Evolutionary conservation across 2,888 invertebrate genomes (phyloP), one percentile per base, ranked within the genome.

Genomic region (Sabatieria punctata): DNA sequence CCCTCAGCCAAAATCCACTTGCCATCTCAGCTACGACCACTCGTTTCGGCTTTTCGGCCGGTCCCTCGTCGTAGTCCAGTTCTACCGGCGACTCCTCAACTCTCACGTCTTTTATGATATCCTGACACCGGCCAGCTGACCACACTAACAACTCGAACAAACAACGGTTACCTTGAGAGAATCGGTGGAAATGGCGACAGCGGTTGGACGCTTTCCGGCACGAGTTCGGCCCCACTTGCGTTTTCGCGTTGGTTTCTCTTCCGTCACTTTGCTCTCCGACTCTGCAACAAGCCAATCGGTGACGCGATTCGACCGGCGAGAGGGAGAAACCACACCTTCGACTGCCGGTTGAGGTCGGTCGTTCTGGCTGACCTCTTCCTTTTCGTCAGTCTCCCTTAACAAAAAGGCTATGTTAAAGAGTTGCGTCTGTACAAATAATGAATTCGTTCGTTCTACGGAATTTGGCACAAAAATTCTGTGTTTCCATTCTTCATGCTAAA

Each of bases 161-260:
- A 4, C 19, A 13, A 23, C 4, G 25, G 21, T 27, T 22, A 39
- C 45, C 30, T 45, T 45, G 19, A 45, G 22, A 4, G 45, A 45
- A 26, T 45, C 45, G 15, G 45, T 40, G 3, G 40, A 40, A 6
- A 45, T 45, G 2, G 45, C 39, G 13, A 39, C 18, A 6, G 39
- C 45, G 3, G 45, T 24, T 2, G 45, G 15, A 2, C 45, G 39
- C 40, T 55, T 56, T n/a, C 42, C 25, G 6, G 45, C 41, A 22
- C 47, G 52, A 22, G 56, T 56, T 21, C 64, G 60, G 25, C 65
- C 64, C 65, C 67, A 65, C 46, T 60, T 60, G 36, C 67, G 54
- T 30, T 50, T 49, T 22, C 53, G 40, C 27, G 37, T 33, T 15
- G 52, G 49, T 35, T 43, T 51, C 13, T 50, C 50, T 22, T 22